phyloP scores from a whole-genome alignment of 2,797 vertebrate genomes.

The Molossus alvarezi region DNA sequence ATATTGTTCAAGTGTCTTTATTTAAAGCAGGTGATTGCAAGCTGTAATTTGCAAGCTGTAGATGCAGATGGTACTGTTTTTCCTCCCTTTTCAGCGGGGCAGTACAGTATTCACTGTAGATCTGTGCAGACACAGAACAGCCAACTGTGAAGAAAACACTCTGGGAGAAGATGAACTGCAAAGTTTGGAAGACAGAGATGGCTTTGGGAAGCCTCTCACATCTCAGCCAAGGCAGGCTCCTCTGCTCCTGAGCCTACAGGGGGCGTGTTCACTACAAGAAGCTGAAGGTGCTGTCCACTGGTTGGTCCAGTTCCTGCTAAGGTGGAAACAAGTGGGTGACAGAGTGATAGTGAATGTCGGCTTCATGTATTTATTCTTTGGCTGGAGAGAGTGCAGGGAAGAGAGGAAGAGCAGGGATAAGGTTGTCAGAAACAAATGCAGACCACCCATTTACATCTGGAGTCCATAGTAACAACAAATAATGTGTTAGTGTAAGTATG shows the following conservation, averaged over 20 bases:
- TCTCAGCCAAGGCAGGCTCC: neutral
- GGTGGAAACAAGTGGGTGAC: neutral
- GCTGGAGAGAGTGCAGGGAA: conserved; percentile 6
- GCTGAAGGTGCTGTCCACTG: neutral
- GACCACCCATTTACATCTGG: neutral
- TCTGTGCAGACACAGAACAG: conserved; percentile 88
- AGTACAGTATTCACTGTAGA: conserved; percentile 90
- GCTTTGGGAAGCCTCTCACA: neutral
- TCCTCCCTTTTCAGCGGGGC: conserved; percentile 88
- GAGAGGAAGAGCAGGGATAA: neutral
- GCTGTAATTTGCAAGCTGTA: conserved; percentile 93
- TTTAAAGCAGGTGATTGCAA: conserved; percentile 92
- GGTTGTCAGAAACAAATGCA: neutral
- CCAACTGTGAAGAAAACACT: conserved; percentile 88
- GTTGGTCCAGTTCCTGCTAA: neutral
- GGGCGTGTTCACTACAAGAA: neutral
- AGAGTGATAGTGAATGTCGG: conserved; percentile 18
- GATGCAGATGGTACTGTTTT: conserved; percentile 93
- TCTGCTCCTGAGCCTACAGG: neutral
- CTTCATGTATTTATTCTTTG: conserved; percentile 37
- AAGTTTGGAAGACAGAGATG: conserved; percentile 64
- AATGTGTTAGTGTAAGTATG: neutral
- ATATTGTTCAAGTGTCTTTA: conserved; percentile 93
- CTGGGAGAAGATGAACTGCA: conserved; percentile 79
- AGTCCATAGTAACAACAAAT: neutral